Conservation (phyloP, 2,797 vertebrate species). For the Rousettus madagascariensis region DNA sequence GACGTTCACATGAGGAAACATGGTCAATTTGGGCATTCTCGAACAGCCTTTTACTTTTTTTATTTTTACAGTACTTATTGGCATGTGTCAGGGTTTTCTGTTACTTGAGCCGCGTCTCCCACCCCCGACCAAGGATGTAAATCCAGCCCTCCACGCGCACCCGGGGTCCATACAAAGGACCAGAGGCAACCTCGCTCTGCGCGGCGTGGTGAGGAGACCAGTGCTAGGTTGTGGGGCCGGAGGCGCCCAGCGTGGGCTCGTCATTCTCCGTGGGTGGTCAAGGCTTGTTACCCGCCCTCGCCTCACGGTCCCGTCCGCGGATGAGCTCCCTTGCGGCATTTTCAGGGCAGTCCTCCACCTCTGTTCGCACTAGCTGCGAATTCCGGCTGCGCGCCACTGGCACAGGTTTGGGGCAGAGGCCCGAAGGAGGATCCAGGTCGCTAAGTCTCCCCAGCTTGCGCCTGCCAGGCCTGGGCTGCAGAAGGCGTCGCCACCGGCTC, state of each 20-base stretch:
- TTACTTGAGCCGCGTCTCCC: background rate
- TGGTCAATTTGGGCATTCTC: background rate
- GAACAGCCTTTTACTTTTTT: background rate
- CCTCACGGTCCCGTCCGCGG: background rate
- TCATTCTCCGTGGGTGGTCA: slow-evolving; percentile 29
- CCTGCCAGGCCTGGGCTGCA: background rate
- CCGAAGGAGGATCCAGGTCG: background rate
- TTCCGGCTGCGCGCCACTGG: background rate
- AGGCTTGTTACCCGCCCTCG: background rate
- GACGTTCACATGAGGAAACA: background rate
- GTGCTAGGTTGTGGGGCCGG: background rate
- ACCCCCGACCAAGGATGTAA: background rate
- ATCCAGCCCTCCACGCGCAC: background rate
- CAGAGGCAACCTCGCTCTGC: background rate
- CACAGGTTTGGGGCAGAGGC: slow-evolving; percentile 4
- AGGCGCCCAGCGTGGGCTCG: background rate
- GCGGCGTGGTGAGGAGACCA: background rate
- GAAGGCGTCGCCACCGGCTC: background rate
- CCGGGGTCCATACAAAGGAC: background rate
- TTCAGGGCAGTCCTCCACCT: background rate
- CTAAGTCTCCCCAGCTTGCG: background rate
- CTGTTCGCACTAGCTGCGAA: background rate
- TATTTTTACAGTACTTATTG: background rate
- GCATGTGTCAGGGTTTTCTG: slow-evolving; percentile 21
- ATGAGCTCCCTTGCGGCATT: background rate